Percentiles rank a stretch among this genome's conserved stretches.
Evolutionary conservation across 2,888 invertebrate genomes (phyloP).

Genomic region (Catocala nupta): DNA sequence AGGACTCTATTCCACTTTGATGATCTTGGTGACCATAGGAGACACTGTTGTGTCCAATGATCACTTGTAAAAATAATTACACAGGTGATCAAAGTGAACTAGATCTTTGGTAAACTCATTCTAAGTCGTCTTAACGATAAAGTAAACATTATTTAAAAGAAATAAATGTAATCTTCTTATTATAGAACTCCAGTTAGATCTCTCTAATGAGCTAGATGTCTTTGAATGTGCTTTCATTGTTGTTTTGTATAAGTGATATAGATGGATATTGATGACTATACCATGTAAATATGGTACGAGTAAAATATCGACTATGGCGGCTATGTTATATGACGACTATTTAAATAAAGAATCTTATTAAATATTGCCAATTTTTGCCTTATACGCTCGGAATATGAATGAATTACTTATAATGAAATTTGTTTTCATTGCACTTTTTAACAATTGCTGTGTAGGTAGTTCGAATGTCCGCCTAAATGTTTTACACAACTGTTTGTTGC

Average conservation of each 20-base stretch:
- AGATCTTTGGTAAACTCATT: too few species aligned
- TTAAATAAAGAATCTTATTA: neutral
- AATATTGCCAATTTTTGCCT: constrained; percentile 51
- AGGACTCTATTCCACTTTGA: too few species aligned
- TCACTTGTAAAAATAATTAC: too few species aligned
- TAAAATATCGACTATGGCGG: constrained; percentile 23
- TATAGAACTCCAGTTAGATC: neutral
- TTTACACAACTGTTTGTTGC: neutral
- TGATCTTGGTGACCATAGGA: too few species aligned
- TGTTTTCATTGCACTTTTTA: constrained; percentile 15
- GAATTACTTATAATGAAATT: constrained; percentile 16
- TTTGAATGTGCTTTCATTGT: constrained; percentile 35
- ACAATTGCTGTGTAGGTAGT: constrained; percentile 24
- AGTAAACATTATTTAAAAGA: neutral
- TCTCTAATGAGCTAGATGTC: neutral
- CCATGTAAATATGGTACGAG: constrained; percentile 27
- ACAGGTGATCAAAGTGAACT: too few species aligned
- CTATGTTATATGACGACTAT: constrained; percentile 2
- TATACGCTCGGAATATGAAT: constrained; percentile 32
- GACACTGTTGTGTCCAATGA: too few species aligned
- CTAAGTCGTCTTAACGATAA: neutral
- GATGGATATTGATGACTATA: constrained; percentile 15
- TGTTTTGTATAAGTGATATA: constrained; percentile 12
- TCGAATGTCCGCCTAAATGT: constrained; percentile 31
- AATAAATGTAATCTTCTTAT: neutral